Base-by-base conservation (phyloP, 1,140 invertebrate species). In the Hypsibius dujardini region DNA sequence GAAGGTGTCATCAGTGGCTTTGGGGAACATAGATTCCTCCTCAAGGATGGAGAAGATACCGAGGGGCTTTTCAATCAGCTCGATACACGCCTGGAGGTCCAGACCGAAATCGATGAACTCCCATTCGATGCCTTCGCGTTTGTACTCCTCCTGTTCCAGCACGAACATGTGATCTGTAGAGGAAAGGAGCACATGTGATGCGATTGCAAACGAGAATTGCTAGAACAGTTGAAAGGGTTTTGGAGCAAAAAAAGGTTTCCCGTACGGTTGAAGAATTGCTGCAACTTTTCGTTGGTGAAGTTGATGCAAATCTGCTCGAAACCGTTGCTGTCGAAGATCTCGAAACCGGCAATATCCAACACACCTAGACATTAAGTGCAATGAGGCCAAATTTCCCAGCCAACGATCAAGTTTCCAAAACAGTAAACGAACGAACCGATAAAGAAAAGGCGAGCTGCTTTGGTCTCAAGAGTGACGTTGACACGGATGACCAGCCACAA, bases 291-390 rank as follows among this genome's bases (percentile, higher is more conserved):
- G 83, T 98, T 98, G 82, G 95, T 97, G 85, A 96, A 98, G 87
- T 98, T 98, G 87, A 98, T 98, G 85, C 95, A 98, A 80, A 98
- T 86, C 84, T 98, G 95, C 85, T 98, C 95, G 86, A 98, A 98
- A 82, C 92, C 90, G 86, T 98, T 98, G 87, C 84, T 95, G 92
- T 95, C 95, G 86, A 98, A 98, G 84, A 98, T 98, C 85, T 98
- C 95, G 83, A 98, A 98, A 86, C 95, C 95, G 83, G 95, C 95
- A 86, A 98, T 98, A 91, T 98, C 95, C 85, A 98, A 86, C 83
- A 98, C 95, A 91, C 95, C 83, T 75, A 84, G 84, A 74, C 79
- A 78, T 71, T 74, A 28, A 28, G 28, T 28, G 28, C 1, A 28
- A 28, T 28, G 28, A 28, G 28, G 28, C 28, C 28, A 28, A 28